Evolutionary conservation across 2,888 invertebrate genomes (phyloP), one percentile per base, ranked within the genome.

Genomic region (Pteria penguin): DNA sequence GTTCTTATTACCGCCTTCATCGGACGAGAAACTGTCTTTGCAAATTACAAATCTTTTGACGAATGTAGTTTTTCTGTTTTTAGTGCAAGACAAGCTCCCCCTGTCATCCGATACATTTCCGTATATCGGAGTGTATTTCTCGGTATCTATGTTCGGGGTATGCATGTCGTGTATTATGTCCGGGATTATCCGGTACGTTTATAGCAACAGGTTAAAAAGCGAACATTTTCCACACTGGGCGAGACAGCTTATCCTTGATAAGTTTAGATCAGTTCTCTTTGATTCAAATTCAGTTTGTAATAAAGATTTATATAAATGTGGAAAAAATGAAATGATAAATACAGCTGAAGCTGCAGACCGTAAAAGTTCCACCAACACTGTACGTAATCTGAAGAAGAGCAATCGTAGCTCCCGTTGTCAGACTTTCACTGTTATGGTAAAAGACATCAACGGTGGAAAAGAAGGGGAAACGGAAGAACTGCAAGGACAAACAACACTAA

Each of bases 11-110:
- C 67, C 67, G 29, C 55, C 67, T 22, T 27, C 54, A 22, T 67
- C 67, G 4, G 67, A 54, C 27, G 67, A 67, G 31, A 67, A 67
- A 29, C 52, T 67, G 27, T 67, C 67, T 4, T 29, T 67, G 8
- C 67, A 67, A 29, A 36, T 67, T 2, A 67, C 67, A 5, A 31
- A 54, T 18, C 55, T 67, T 2, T 24, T 67, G 11, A 36, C 67
- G 4, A 54, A 29, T 27, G 36, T 26, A 1, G 67, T 67, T 5
- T 67, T 54, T 29, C 55, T 67, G n/a, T 24, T 67, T 18, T 54
- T 67, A 31, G 55, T 67, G 11, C 67, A 67, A 54, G 67, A 67
- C 54, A 67, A 54, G 27, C 36, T 67, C 1, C 67, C 67, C n/a
- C 54, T 54, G 26, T 54, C 67, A 2, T 54, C 67, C 0, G 67